Evolutionary conservation across 2,888 invertebrate species (phyloP).

Genomic region (Podabrus alpinus): DNA sequence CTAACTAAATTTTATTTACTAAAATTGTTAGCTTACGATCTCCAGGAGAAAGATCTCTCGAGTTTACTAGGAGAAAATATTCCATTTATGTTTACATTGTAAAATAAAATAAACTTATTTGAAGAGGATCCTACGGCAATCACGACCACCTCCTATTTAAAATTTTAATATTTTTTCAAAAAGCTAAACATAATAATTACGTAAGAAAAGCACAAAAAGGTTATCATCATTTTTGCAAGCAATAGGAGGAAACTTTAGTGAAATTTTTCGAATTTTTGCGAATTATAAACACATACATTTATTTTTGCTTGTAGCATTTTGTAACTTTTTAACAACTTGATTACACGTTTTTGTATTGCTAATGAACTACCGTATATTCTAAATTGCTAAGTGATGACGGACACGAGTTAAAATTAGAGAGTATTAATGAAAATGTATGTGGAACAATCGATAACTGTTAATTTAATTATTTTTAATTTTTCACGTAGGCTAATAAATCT

Average conservation of each 20-base stretch:
- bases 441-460: conserved; percentile 28
- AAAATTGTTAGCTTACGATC: background rate
- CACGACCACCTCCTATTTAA: background rate
- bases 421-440: conserved; percentile 27
- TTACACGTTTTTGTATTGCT: conserved; percentile 27
- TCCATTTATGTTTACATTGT: background rate
- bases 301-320: conserved; percentile 8
- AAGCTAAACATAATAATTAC: background rate
- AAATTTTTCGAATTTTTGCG: background rate
- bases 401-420: conserved; percentile 20
- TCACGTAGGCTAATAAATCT: conserved; percentile 15
- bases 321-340: conserved; percentile 24
- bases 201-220: background rate
- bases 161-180: background rate
- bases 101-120: background rate
- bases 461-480: conserved; percentile 26
- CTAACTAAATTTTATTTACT: background rate
- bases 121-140: background rate
- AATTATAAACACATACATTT: background rate
- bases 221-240: background rate
- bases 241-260: background rate
- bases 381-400: conserved; percentile 19
- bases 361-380: conserved; percentile 21
- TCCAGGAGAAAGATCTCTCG: background rate
- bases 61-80: background rate